A percentile compares a stretch with the other conserved stretches of the same genome.
Evolutionary conservation across 2,888 invertebrate genomes (phyloP).

Genomic region (Allacma fusca): DNA sequence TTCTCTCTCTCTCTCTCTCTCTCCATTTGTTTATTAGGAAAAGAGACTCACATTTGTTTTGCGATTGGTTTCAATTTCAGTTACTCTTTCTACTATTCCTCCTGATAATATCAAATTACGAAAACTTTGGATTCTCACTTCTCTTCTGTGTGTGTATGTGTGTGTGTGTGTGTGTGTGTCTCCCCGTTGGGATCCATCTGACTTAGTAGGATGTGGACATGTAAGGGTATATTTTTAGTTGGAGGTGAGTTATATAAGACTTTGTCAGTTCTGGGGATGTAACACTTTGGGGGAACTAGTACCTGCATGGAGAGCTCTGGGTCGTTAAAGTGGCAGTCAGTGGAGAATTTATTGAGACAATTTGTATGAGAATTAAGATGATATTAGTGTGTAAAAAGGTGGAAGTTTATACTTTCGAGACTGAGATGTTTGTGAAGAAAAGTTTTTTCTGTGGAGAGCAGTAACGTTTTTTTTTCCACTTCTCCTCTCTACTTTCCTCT

Average conservation of each 20-base stretch:
- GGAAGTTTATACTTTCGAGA: not conserved
- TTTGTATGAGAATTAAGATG: slow-evolving; percentile 20
- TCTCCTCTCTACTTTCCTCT: not conserved
- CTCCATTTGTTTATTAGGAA: too few species aligned
- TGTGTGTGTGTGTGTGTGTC: slow-evolving; percentile 7
- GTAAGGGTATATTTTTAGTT: too few species aligned
- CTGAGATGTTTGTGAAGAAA: slow-evolving; percentile 7
- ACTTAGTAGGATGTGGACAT: not conserved
- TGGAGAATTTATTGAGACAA: slow-evolving; percentile 22
- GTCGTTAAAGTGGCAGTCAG: not conserved
- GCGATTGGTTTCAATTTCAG: not conserved
- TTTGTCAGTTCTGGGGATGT: too few species aligned
- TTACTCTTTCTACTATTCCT: not conserved
- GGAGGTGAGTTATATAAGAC: not conserved
- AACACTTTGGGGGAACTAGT: too few species aligned
- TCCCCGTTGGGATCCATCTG: not conserved
- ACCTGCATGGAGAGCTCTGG: not conserved
- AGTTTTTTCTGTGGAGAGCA: not conserved
- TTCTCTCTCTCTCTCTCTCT: too few species aligned
- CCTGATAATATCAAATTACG: not conserved
- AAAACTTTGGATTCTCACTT: not conserved
- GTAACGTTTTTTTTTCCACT: not conserved
- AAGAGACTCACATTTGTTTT: not conserved
- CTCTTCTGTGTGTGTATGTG: not conserved
- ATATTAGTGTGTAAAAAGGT: slow-evolving; percentile 18